Percentiles rank a stretch among this genome's conserved stretches.
Evolutionary conservation across 2,797 vertebrate genomes (phyloP).

Genomic region (Pteropus rufus): DNA sequence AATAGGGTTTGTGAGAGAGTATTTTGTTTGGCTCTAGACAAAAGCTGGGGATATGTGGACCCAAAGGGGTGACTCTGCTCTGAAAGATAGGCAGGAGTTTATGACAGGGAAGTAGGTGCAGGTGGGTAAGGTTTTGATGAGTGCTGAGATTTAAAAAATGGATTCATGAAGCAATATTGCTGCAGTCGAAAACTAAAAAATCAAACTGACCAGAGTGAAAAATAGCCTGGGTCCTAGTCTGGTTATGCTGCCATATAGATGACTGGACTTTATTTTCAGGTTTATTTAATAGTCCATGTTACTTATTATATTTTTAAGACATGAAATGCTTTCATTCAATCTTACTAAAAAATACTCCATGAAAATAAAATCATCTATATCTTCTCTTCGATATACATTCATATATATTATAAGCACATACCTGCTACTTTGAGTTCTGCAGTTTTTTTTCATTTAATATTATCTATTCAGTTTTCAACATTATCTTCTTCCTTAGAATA

Average conservation of each 20-base stretch:
- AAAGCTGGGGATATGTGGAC: not conserved
- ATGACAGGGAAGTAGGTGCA: not conserved
- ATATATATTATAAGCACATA: not conserved
- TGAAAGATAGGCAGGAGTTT: not conserved
- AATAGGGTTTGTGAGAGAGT: not conserved
- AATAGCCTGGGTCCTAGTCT: not conserved
- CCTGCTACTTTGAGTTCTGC: not conserved
- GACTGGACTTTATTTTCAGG: not conserved
- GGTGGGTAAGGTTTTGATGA: not conserved
- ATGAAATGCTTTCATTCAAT: not conserved
- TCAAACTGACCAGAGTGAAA: not conserved
- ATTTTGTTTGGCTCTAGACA: not conserved
- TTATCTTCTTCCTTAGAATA: not conserved
- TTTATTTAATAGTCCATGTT: not conserved
- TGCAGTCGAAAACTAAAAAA: not conserved
- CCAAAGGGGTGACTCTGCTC: not conserved
- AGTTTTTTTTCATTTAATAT: not conserved
- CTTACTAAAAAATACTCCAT: not conserved
- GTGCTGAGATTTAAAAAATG: not conserved
- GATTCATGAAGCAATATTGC: not conserved
- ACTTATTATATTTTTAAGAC: not conserved
- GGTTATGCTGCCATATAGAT: not conserved
- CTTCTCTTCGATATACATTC: not conserved
- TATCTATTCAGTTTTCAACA: not conserved
- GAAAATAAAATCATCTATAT: not conserved